Evolutionary conservation across 2,888 invertebrate genomes (phyloP), one percentile per base, ranked within the genome.

Genomic region (Melangyna quadrimaculata): DNA sequence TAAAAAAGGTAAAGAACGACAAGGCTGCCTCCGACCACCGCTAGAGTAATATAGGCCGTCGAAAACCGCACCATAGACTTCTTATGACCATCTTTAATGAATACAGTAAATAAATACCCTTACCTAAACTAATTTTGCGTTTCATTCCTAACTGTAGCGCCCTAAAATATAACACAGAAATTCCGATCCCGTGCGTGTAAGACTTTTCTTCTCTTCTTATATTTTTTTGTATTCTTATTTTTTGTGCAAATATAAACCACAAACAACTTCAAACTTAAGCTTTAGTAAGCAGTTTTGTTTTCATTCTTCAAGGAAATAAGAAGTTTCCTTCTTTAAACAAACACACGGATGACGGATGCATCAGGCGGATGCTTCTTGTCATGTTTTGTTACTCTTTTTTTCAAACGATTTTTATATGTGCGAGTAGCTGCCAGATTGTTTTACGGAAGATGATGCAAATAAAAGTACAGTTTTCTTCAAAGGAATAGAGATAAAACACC

Each of bases 241-340:
- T 22, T 69, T 69, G 40, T 53, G 59, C 43, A 79, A 73, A 69
- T 69, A 80, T 69, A 51, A n/a, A 59, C 32, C 79, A 51, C 40
- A 1, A n/a, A 35, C 40, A 79, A 61, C 59, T 61, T 27, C 51
- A 43, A 67, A 45, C 48, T 67, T 32, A 24, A 37, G 37, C 12
- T 35, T 29, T 12, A 67, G n/a, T n/a, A n/a, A n/a, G 9, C 37
- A 48, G 27, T 27, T 22, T 53, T 29, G 12, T 59, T 1, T 32
- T 53, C 57, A 35, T 37, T 35, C 43, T 71, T 53, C 17, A 19
- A 48, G 73, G 59, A 73, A 73, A 80, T 53, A 53, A 10, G 40
- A 53, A 74, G 51, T 78, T 78, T 82, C 72, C 72, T 67, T 73
- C 45, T 37, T 59, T 37, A 37, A 69, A 43, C 57, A 77, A 57